These are phyloP conservation scores for Aegithalos caudatus DNA, from an alignment of 2,113 vertebrate species.

Conservation along the genomic window DNA sequence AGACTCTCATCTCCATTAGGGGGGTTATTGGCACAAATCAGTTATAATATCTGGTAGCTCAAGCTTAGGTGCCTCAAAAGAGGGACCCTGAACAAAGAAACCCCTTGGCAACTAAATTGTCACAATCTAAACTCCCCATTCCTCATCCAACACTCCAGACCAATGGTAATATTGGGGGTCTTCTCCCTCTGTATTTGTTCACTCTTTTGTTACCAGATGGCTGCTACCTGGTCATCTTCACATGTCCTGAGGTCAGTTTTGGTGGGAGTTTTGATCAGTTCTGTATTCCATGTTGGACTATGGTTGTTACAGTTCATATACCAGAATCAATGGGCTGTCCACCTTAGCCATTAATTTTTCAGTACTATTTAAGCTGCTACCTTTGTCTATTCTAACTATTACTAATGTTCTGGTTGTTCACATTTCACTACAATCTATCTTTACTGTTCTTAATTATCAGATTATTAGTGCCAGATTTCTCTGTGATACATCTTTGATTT, in stretches of 20 bases:
- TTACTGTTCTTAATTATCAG: neutral
- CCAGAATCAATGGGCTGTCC: neutral
- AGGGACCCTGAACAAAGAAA: neutral
- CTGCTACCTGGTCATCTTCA: neutral
- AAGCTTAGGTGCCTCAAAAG: neutral
- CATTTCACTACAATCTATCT: neutral
- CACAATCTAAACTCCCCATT: neutral
- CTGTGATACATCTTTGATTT: neutral
- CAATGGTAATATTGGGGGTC: neutral
- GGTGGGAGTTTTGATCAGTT: neutral
- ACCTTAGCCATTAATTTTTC: neutral
- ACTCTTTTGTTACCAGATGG: neutral
- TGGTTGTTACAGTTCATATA: neutral
- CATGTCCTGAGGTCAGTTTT: rapidly evolving
- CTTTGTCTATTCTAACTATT: neutral
- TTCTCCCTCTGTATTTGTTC: neutral
- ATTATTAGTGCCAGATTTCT: neutral
- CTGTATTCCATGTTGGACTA: neutral
- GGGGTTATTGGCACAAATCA: neutral
- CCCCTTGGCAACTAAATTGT: neutral
- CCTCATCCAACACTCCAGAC: neutral
- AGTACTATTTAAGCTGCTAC: neutral
- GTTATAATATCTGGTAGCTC: neutral
- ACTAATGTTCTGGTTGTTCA: neutral
- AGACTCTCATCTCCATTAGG: neutral